Evolutionary conservation across 1,140 invertebrate genomes (phyloP).

Genomic region (Pseudomyrmex sp.): DNA sequence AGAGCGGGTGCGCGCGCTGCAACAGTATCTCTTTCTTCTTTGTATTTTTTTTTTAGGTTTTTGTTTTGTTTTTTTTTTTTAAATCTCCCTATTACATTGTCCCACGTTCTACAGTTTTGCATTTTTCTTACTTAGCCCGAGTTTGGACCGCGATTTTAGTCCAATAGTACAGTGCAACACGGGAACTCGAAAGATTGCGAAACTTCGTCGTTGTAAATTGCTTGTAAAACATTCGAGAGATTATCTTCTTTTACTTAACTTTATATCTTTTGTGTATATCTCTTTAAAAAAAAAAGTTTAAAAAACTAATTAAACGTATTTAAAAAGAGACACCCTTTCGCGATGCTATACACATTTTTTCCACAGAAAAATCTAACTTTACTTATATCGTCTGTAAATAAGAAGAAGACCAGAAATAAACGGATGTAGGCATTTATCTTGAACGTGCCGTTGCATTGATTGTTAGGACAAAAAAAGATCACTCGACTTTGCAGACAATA

Average conservation of each 20-base stretch:
- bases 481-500: constrained; percentile 27
- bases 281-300: neutral
- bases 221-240: neutral
- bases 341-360: neutral
- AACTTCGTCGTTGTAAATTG: constrained; percentile 32
- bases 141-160: constrained; percentile 26
- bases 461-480: neutral
- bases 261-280: too few relatives aligned
- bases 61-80: constrained; percentile 18
- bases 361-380: too few relatives aligned
- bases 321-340: neutral
- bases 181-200: constrained; percentile 20
- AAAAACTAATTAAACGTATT: neutral
- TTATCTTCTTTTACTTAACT: neutral
- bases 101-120: constrained; percentile 8
- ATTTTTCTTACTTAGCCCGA: neutral
- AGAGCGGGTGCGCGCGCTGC: constrained; percentile 70
- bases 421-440: neutral
- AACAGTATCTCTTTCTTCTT: constrained; percentile 5
- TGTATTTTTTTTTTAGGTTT: neutral
- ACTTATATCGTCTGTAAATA: neutral
- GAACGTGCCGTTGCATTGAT: neutral
- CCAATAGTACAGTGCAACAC: neutral
- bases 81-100: constrained; percentile 37
- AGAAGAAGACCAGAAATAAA: neutral